Base-by-base conservation (phyloP, 2,888 invertebrate genomes). In the Andrena bucephala region DNA sequence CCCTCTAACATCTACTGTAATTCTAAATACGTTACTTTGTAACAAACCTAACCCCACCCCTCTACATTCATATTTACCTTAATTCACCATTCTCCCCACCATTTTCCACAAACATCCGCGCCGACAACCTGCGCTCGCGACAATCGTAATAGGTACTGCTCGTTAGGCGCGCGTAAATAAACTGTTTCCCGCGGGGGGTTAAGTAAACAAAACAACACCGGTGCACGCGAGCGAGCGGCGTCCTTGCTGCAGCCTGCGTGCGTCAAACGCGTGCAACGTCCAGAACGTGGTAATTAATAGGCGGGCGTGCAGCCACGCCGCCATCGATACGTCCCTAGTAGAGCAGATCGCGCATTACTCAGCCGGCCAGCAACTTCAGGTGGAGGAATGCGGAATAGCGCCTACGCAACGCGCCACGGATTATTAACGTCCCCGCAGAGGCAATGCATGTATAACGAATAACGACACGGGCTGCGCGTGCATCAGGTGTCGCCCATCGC, bases 401-500 rank as follows among this genome's bases (percentile, higher is more conserved):
- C 27, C 20, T 13, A 52, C 65, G 75, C 63, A 42, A 67, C 77
- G 77, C 68, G 48, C 36, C 67, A 36, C 77, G 77, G 72, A 77
- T 82, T 79, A 82, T 82, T 75, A 82, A 83, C 84, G 83, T 72
- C 67, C 66, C 36, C 31, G 68, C 50, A 31, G 54, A 66, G 59
- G 36, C 82, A 31, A 71, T 27, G 48, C 52, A 52, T 50, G 62
- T 65, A 29, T 36, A 77, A 65, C 70, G 71, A 29, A 36, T 36
- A 77, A 65, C 70, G 66, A 29, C 36, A 36, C 63, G 31, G 42
- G 36, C 48, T 42, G 65, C 50, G 54, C 16, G 75, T 68, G 78
- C 83, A 84, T 74, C 84, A 76, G 84, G 84, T 82, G 82, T 82
- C 77, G 80, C 20, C 60, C 65, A 62, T 42, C 20, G 16, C 50